Base-by-base conservation (phyloP, 2,797 vertebrate genomes). In the Naso thynnoides region DNA sequence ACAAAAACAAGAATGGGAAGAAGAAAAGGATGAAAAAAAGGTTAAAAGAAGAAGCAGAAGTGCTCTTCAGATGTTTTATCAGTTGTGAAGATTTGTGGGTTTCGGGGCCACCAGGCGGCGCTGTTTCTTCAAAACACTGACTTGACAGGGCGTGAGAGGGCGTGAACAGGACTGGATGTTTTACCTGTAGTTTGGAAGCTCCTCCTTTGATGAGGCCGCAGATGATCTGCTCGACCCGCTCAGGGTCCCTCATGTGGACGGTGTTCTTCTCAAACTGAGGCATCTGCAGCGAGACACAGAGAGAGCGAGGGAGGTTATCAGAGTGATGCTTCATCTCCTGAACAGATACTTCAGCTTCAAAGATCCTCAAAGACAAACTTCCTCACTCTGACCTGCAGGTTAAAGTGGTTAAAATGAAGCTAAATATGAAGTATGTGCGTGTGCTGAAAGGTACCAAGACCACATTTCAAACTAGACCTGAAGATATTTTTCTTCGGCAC, bases 141-240 rank as follows among this genome's bases (percentile, higher is more conserved):
- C 5, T n/a, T 19, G 9, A 9, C 0, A 2, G 24, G 3, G 11
- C n/a, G n/a, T 33, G 31, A 33, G 6, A 33, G 31, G 31, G 9
- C 0, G 1, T 1, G 0, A 14, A 24, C 13, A 36, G 16, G 41
- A 53, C 36, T 16, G 6, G 0, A 33, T 6, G 36, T 1, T 11
- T 3, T 78, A 98, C 98, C 97, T 99, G 98, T 60, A 99, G 96
- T 93, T 98, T 99, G 69, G 96, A 91, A 57, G 97, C 96, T 79
- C 98, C 98, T 59, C 97, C 98, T 91, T 99, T 97, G 89, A 99
- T 98, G 81, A 99, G 95, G 66, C 95, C 94, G 84, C 98, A 98
- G 81, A 99, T 98, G 82, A 98, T 97, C 92, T 97, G 97, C 91
- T 99, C 98, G 82, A 99, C 98, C 90, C 91, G 92, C 81, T 94